A percentile compares a stretch with the other conserved stretches of the same genome.
phyloP scores from a whole-genome alignment of 2,888 invertebrate species.

The Plemyria rubiginata region DNA sequence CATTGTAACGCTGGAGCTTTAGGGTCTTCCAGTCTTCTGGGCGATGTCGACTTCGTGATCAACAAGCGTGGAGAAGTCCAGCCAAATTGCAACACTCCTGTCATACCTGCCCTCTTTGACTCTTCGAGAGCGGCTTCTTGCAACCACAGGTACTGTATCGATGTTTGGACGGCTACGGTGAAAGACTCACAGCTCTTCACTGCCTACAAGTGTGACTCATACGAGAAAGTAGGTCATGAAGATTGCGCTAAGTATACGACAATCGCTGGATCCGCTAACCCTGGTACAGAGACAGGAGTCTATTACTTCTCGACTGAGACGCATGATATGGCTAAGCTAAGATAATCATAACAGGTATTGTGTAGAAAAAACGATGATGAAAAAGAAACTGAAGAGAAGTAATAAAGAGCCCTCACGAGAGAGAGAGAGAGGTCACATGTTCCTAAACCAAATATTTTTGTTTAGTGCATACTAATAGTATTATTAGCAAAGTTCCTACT shows the following conservation, averaged over 20 bases:
- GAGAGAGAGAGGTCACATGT: slow-evolving; percentile 1
- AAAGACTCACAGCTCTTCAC: slow-evolving; percentile 60
- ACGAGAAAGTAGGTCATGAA: slow-evolving; percentile 61
- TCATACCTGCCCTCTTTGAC: slow-evolving; percentile 67
- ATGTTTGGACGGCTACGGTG: slow-evolving; percentile 68
- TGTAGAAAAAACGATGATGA: not conserved
- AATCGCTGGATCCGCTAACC: slow-evolving; percentile 71
- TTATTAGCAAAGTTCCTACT: slow-evolving; percentile 17
- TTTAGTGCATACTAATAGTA: not conserved
- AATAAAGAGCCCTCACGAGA: not conserved
- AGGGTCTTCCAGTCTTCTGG: slow-evolving; percentile 78
- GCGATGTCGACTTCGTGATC: slow-evolving; percentile 84
- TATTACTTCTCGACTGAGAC: slow-evolving; percentile 71
- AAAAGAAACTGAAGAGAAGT: not conserved
- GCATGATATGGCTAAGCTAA: slow-evolving; percentile 44
- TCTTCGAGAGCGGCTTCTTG: slow-evolving; percentile 73
- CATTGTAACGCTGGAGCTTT: slow-evolving; percentile 85
- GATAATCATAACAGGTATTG: slow-evolving; percentile 8
- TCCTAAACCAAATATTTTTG: slow-evolving; percentile 1
- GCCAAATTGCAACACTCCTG: slow-evolving; percentile 78
- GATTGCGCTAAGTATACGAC: slow-evolving; percentile 58
- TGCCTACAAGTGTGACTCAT: slow-evolving; percentile 69
- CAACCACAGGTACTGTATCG: slow-evolving; percentile 70
- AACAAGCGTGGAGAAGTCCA: slow-evolving; percentile 85
- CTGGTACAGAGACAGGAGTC: slow-evolving; percentile 69